phyloP scores from a whole-genome alignment of 2,888 invertebrate species.

The Mimachlamys varia region DNA sequence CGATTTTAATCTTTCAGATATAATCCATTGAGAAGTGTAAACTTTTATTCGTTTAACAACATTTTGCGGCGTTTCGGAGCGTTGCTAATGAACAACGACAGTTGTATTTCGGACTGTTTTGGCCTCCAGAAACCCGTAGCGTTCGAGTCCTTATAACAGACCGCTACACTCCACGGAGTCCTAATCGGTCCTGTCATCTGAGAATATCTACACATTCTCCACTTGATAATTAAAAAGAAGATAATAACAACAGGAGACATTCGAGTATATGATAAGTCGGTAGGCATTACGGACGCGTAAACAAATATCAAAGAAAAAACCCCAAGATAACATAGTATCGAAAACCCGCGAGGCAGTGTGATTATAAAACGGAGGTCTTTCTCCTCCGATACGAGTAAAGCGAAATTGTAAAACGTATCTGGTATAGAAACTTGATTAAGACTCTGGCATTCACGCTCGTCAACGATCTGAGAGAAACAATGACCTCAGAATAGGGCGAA shows the following conservation, averaged over 20 bases:
- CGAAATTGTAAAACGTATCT: background rate
- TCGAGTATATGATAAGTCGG: background rate
- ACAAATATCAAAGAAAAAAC: background rate
- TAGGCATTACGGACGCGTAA: background rate
- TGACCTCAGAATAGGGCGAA: too few relatives aligned
- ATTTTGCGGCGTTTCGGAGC: background rate
- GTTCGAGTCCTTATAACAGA: background rate
- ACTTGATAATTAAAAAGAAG: background rate
- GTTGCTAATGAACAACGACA: background rate
- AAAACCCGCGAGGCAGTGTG: background rate
- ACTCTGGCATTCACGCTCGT: too few relatives aligned
- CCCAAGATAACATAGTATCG: background rate
- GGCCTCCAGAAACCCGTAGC: background rate
- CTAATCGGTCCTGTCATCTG: background rate
- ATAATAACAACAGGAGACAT: background rate
- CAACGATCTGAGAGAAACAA: too few relatives aligned
- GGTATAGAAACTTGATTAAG: background rate
- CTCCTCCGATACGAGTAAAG: background rate
- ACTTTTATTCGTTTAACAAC: background rate
- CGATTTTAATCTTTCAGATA: background rate
- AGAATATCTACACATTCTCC: background rate
- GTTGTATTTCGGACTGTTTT: background rate
- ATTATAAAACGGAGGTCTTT: background rate
- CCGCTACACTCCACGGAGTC: background rate
- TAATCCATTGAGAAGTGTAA: background rate